phyloP scores from a whole-genome alignment of 2,113 vertebrate species.

The Cyanoderma ruficeps region DNA sequence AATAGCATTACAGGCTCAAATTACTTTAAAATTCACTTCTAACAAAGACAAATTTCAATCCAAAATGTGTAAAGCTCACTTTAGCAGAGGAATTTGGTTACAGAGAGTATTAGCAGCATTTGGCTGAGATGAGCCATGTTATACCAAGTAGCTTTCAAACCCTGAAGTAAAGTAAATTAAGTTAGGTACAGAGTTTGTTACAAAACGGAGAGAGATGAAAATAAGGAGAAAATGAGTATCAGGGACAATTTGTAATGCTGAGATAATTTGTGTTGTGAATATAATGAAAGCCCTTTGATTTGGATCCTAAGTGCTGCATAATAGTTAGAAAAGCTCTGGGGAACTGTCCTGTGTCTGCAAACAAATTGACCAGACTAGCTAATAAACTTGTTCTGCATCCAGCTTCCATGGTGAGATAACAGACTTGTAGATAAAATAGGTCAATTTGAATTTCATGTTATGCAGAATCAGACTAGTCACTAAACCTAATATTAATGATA shows the following conservation, averaged over 20 bases:
- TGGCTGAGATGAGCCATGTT: neutral
- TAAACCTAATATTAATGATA: neutral
- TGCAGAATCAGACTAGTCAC: neutral
- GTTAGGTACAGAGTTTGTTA: neutral
- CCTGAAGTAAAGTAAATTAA: neutral
- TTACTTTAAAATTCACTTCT: neutral
- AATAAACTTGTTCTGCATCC: neutral
- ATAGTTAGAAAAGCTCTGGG: neutral
- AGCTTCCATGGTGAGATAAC: neutral
- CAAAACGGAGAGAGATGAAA: neutral
- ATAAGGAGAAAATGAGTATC: neutral
- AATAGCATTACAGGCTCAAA: neutral
- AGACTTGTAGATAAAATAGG: neutral
- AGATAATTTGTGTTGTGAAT: neutral
- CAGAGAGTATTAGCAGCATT: neutral
- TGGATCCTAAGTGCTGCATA: neutral
- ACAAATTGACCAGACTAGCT: neutral
- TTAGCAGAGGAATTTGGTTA: neutral
- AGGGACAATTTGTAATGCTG: neutral
- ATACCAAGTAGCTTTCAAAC: neutral
- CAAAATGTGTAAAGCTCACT: neutral
- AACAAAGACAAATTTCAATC: neutral
- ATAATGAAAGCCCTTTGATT: neutral
- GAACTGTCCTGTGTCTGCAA: neutral
- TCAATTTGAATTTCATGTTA: neutral